These are phyloP conservation scores for Zapus hudsonius DNA, from an alignment of 2,113 vertebrate species.

Conservation along the genomic window DNA sequence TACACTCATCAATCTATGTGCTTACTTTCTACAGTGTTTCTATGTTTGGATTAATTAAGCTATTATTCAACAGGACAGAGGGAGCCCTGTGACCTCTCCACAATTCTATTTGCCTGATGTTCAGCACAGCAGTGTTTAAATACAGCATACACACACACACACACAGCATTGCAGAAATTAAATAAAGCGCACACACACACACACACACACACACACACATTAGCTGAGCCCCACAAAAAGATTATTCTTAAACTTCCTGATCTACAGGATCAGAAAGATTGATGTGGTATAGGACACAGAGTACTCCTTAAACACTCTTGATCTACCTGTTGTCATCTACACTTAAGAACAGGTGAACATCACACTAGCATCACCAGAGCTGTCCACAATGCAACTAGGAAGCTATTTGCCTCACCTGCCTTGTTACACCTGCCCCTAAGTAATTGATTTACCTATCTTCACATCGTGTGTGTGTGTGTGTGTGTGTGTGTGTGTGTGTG, in stretches of 20 bases:
- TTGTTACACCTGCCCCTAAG: too few species aligned
- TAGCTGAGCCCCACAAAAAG: not conserved
- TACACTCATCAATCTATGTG: not conserved
- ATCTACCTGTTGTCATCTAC: not conserved
- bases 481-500: too few species aligned
- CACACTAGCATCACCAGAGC: not conserved
- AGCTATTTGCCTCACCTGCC: too few species aligned
- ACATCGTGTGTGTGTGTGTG: too few species aligned
- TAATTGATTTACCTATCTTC: too few species aligned
- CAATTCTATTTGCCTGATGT: not conserved
- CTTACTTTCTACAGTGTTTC: not conserved
- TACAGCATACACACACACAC: not conserved
- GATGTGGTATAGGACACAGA: not conserved
- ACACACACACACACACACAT: not conserved
- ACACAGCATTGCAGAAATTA: too few species aligned
- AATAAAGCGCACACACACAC: not conserved
- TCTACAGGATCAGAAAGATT: not conserved
- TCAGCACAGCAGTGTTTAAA: not conserved
- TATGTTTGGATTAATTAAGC: constrained; percentile 47
- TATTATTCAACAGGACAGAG: constrained; percentile 21
- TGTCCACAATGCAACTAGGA: not conserved
- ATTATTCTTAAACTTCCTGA: not conserved
- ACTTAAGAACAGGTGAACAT: not conserved
- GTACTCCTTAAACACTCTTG: not conserved
- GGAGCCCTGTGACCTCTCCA: not conserved